Percentiles rank a stretch among this genome's conserved stretches.
Conservation (phyloP, 2,113 vertebrate genomes). For the Candoia aspera region DNA sequence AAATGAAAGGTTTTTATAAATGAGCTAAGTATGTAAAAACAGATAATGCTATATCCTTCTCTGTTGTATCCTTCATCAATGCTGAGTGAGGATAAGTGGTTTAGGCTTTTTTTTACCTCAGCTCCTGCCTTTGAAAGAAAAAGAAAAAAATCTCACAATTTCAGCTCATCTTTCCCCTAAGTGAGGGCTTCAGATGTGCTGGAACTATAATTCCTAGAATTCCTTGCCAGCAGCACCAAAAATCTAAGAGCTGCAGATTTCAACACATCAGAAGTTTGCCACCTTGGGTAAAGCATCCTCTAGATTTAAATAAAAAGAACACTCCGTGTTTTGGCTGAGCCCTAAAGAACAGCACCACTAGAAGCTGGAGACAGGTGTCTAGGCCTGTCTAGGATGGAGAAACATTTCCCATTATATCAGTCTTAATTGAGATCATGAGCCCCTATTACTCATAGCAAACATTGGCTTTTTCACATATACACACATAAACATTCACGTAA, state of each 20-base stretch:
- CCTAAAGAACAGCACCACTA: neutral
- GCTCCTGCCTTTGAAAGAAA: neutral
- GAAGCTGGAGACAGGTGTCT: neutral
- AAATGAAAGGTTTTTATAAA: neutral
- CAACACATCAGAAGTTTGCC: neutral
- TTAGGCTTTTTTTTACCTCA: neutral
- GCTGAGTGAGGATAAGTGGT: neutral
- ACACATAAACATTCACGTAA: neutral
- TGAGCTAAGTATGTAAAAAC: neutral
- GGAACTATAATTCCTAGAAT: neutral
- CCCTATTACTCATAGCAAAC: neutral
- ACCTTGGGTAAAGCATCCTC: neutral
- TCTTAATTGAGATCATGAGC: neutral
- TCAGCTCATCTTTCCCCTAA: neutral
- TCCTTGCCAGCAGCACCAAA: neutral
- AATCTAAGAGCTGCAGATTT: neutral
- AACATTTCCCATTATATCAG: neutral
- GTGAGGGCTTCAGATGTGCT: neutral
- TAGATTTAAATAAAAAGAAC: neutral
- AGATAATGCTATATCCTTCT: neutral
- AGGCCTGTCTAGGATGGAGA: neutral
- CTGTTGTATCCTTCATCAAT: neutral
- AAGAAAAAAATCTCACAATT: neutral
- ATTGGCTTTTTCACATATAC: neutral
- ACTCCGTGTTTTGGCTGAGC: neutral